A percentile compares a stretch with the other conserved stretches of the same genome.
These are phyloP conservation scores for Coracias cyanogaster DNA, from an alignment of 2,797 vertebrate species.

Conservation along the genomic window DNA sequence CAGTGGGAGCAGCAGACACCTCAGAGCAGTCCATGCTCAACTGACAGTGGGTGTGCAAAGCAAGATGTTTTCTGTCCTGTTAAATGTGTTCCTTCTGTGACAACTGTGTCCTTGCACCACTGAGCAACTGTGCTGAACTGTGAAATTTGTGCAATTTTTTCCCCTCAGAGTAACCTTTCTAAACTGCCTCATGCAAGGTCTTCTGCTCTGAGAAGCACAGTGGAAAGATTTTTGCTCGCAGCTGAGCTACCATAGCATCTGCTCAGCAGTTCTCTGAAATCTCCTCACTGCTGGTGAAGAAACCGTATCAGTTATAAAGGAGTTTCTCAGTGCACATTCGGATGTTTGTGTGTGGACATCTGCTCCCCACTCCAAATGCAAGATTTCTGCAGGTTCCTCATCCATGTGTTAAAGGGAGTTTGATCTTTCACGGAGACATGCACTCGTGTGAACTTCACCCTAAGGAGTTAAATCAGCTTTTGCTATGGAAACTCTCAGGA, in stretches of 20 bases:
- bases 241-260: background rate
- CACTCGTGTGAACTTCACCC: constrained; percentile 39
- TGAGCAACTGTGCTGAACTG: background rate
- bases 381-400: background rate
- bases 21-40: fast-evolving
- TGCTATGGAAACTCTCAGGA: constrained; percentile 49
- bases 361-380: background rate
- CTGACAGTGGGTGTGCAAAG: background rate
- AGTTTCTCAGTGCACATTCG: fast-evolving
- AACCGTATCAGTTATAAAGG: fast-evolving
- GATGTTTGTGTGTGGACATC: background rate
- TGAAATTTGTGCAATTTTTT: fast-evolving
- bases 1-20: background rate
- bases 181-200: background rate
- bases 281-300: background rate
- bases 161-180: fast-evolving
- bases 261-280: background rate
- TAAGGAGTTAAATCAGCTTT: constrained; percentile 59
- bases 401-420: background rate
- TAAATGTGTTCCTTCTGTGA: background rate
- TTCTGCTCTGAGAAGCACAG: background rate
- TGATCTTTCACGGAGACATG: background rate
- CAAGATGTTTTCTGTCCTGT: background rate
- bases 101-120: fast-evolving
- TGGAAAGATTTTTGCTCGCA: background rate